phyloP scores from a whole-genome alignment of 2,797 vertebrate genomes.

The Anguilla pacifica region DNA sequence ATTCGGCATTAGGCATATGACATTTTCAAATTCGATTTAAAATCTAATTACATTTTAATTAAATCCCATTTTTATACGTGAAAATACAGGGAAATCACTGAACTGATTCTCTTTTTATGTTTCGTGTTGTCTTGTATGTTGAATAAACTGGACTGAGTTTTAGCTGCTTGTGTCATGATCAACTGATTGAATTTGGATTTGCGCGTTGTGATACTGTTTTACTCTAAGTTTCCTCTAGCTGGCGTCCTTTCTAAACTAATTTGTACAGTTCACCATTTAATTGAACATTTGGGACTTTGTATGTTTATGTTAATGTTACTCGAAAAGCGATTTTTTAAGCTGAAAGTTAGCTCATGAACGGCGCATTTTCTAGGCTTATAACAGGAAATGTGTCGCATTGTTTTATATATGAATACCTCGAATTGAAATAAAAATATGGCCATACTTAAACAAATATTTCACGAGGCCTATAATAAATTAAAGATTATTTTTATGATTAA shows the following conservation, averaged over 20 bases:
- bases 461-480: neutral
- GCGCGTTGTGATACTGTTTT: slow-evolving; percentile 43
- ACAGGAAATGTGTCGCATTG: neutral
- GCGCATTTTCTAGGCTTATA: neutral
- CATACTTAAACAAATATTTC: neutral
- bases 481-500: no score
- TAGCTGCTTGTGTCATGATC: neutral
- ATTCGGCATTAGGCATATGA: neutral
- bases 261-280: neutral
- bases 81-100: neutral
- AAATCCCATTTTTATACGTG: neutral
- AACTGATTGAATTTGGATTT: neutral
- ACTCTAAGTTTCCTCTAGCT: slow-evolving; percentile 54
- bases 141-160: neutral
- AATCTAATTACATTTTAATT: neutral
- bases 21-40: neutral
- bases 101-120: neutral
- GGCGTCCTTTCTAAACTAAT: slow-evolving; percentile 53
- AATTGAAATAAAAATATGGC: neutral
- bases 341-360: neutral
- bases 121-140: neutral
- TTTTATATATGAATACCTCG: neutral
- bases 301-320: neutral
- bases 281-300: neutral
- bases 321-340: neutral